These are phyloP conservation scores for Ficedula albicollis DNA, from an alignment of 2,797 vertebrate genomes.

Conservation along the genomic window DNA sequence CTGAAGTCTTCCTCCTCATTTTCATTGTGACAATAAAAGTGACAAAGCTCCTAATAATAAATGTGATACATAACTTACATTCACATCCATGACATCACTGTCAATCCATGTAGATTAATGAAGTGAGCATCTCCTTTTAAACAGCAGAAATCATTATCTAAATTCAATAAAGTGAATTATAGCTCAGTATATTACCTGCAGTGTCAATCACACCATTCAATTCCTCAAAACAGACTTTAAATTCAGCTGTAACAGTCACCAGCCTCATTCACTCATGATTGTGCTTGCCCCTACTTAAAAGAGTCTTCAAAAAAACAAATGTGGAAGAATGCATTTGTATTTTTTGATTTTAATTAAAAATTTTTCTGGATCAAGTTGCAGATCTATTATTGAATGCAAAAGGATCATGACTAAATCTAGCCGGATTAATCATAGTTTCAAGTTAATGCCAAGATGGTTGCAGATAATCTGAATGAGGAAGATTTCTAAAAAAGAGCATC, in stretches of 20 bases:
- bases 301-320: background rate
- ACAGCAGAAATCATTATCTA: constrained; percentile 5
- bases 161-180: background rate
- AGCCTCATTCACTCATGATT: background rate
- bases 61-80: background rate
- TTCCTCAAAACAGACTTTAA: constrained; percentile 2
- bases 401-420: background rate
- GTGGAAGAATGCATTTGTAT: background rate
- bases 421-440: background rate
- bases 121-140: background rate
- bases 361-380: background rate
- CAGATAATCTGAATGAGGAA: background rate
- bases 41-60: background rate
- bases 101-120: background rate
- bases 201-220: background rate
- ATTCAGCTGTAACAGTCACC: background rate
- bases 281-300: background rate
- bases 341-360: background rate
- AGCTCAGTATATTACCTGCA: constrained; percentile 1
- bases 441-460: background rate
- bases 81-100: background rate
- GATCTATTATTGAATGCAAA: background rate
- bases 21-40: background rate
- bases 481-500: background rate
- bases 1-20: background rate